A percentile compares a stretch with the other conserved stretches of the same genome.
These are phyloP conservation scores for Mustela erminea DNA, from an alignment of 2,797 vertebrate genomes.

Conservation along the genomic window DNA sequence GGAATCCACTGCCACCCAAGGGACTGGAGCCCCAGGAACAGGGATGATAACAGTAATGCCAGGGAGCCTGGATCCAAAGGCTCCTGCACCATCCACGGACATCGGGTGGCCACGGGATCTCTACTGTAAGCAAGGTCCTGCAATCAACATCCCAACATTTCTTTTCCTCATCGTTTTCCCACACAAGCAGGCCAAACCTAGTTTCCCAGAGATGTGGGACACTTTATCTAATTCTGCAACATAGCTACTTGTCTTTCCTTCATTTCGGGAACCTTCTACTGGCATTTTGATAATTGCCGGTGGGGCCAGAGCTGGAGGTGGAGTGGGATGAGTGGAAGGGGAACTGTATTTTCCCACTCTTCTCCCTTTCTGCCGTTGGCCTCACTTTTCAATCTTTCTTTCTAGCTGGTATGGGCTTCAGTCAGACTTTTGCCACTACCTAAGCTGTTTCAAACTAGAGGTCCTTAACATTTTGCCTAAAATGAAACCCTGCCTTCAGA, in stretches of 20 bases:
- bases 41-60: background rate
- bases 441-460: background rate
- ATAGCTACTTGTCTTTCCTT: background rate
- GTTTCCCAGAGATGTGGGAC: background rate
- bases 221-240: background rate
- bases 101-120: background rate
- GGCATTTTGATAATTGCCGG: background rate
- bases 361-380: background rate
- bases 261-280: background rate
- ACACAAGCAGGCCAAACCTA: background rate
- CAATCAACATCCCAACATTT: background rate
- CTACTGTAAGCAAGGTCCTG: background rate
- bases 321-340: background rate
- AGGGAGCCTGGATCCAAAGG: background rate
- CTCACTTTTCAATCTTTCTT: background rate
- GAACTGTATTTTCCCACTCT: background rate
- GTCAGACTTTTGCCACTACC: background rate
- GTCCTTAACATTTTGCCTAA: background rate
- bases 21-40: background rate
- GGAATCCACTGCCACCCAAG: background rate
- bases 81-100: background rate
- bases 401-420: background rate
- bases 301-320: background rate
- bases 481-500: slow-evolving; percentile 1
- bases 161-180: background rate